Conservation (phyloP, 2,888 invertebrate species). For the Congeria kusceri region DNA sequence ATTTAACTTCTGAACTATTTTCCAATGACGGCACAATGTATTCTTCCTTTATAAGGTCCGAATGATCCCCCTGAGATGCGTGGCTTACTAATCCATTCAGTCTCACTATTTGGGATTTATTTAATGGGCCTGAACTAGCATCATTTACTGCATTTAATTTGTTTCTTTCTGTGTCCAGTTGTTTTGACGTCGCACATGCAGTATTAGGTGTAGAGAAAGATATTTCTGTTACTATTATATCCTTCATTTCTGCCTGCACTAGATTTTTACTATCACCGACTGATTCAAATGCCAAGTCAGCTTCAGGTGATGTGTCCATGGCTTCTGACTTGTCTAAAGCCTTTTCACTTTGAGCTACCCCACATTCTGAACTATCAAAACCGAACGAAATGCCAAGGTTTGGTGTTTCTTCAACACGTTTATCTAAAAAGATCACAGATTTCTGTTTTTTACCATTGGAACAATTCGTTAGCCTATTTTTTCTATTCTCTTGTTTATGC, state of each 20-base stretch:
- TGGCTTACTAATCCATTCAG: constrained; percentile 56
- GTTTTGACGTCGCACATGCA: constrained; percentile 50
- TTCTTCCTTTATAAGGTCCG: constrained; percentile 34
- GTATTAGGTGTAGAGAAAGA: constrained; percentile 48
- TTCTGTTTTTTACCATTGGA: constrained; percentile 60
- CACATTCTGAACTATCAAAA: constrained; percentile 64
- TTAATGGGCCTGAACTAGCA: constrained; percentile 33
- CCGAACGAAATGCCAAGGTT: constrained; percentile 80
- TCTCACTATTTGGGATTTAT: constrained; percentile 27
- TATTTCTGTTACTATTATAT: constrained; percentile 22
- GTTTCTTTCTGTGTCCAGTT: constrained; percentile 13
- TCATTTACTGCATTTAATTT: constrained; percentile 28
- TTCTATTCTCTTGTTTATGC: constrained; percentile 49
- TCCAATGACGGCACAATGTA: constrained; percentile 9
- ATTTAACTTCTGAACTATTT: constrained; percentile 6
- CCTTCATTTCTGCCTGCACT: constrained; percentile 26
- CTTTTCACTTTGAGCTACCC: constrained; percentile 21
- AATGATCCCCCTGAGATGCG: constrained; percentile 29
- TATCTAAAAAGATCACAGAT: constrained; percentile 81
- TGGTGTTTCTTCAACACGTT: constrained; percentile 69
- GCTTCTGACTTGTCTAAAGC: constrained; percentile 11
- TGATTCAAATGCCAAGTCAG: constrained; percentile 20
- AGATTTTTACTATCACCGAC: constrained; percentile 15
- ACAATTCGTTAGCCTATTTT: constrained; percentile 29
- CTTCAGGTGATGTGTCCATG: constrained; percentile 3